Percentiles rank a stretch among this genome's conserved stretches.
Conservation (phyloP, 1,140 invertebrate species). For the Drosophila littoralis region DNA sequence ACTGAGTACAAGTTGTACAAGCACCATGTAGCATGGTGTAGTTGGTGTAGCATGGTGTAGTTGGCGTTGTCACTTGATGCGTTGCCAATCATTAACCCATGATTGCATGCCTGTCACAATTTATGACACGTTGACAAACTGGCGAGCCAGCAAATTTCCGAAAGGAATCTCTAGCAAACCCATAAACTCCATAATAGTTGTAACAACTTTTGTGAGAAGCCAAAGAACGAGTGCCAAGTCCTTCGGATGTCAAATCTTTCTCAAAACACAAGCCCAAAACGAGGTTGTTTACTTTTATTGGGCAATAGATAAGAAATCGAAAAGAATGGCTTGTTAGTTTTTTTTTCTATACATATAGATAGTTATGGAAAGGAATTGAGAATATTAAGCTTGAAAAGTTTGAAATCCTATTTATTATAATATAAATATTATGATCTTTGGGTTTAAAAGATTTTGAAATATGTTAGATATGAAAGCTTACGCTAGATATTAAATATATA, state of each 20-base stretch:
- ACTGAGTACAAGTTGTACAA: not conserved
- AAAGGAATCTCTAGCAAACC: not conserved
- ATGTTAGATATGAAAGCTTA: too few species aligned
- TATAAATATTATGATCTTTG: too few species aligned
- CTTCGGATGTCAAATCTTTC: not conserved
- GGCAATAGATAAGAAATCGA: too few species aligned
- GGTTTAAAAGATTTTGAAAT: too few species aligned
- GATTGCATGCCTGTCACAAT: conserved; percentile 49
- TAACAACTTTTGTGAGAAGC: too few species aligned
- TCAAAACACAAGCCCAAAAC: not conserved
- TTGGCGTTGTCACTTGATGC: conserved; percentile 47
- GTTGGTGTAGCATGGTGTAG: conserved; percentile 15
- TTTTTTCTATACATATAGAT: too few species aligned
- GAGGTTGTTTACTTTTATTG: too few species aligned
- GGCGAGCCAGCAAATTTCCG: not conserved
- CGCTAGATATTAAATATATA: too few species aligned
- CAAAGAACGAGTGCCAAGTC: not conserved
- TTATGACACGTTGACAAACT: conserved; percentile 44
- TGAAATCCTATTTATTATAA: too few species aligned
- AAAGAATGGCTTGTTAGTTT: too few species aligned
- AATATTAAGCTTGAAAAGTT: too few species aligned
- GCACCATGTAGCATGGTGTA: conserved; percentile 15
- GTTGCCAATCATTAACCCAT: conserved; percentile 71
- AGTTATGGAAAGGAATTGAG: too few species aligned
- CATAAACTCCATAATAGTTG: conserved; percentile 14